phyloP scores from a whole-genome alignment of 2,797 vertebrate genomes.

The Myotis daubentonii region DNA sequence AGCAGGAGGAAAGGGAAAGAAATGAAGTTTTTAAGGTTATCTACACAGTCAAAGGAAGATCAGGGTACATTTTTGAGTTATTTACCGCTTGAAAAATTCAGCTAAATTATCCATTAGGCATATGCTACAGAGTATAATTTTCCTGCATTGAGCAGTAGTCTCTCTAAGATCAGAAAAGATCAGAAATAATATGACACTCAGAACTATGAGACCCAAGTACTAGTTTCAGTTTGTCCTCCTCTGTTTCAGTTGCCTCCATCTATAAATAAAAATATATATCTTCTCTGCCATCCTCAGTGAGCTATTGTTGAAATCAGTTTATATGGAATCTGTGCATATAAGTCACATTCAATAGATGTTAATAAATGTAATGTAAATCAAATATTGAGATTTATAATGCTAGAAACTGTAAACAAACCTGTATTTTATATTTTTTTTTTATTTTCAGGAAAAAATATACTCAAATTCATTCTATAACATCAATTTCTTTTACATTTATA shows the following conservation, averaged over 20 bases:
- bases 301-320: neutral
- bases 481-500: neutral
- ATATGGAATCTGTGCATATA: neutral
- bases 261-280: neutral
- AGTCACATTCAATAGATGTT: neutral
- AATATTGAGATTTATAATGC: neutral
- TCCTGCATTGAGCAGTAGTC: neutral
- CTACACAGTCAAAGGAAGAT: neutral
- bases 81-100: neutral
- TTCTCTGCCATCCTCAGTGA: neutral
- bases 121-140: neutral
- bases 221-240: neutral
- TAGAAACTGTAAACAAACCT: neutral
- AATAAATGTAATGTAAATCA: neutral
- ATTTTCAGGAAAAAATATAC: neutral
- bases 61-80: neutral
- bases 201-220: neutral
- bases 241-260: neutral
- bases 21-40: neutral
- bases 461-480: neutral
- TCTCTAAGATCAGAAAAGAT: constrained; percentile 1
- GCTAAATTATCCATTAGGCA: neutral
- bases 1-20: neutral
- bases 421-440: neutral
- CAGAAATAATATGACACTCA: neutral